These are phyloP conservation scores for Vespertilio murinus DNA, from an alignment of 2,797 vertebrate genomes.

Conservation along the genomic window DNA sequence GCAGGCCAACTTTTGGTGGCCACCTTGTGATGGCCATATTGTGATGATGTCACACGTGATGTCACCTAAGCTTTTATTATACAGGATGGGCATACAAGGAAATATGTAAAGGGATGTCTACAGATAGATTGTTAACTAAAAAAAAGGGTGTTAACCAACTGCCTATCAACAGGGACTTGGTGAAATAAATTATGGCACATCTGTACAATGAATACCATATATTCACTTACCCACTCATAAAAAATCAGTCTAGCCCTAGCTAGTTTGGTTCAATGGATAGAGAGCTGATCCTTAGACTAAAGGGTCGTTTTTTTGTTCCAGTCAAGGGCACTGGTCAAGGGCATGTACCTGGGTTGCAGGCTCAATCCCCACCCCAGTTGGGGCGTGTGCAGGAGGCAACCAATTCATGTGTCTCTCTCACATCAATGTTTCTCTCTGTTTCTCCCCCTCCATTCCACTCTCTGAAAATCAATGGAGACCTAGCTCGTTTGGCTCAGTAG, in stretches of 20 bases:
- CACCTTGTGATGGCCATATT: too few species aligned
- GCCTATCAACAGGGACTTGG: neutral
- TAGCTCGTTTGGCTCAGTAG: too few species aligned
- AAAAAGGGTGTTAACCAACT: neutral
- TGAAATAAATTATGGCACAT: neutral
- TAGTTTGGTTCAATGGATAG: too few species aligned
- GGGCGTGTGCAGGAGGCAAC: too few species aligned
- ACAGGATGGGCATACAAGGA: neutral
- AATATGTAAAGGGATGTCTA: neutral
- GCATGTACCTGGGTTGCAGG: neutral
- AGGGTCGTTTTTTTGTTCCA: too few species aligned
- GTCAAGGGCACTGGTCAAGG: too few species aligned
- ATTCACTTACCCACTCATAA: neutral
- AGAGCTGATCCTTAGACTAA: too few species aligned
- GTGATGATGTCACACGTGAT: too few species aligned
- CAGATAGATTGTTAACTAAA: neutral
- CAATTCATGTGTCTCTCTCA: neutral
- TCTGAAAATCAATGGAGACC: too few species aligned
- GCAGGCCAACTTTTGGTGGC: too few species aligned
- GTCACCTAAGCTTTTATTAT: too few species aligned
- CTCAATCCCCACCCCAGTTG: neutral
- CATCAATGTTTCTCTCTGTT: neutral
- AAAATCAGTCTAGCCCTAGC: neutral
- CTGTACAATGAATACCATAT: neutral
- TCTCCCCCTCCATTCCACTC: neutral